Conservation (phyloP, 1,140 invertebrate species). For the Hyles vespertilio region DNA sequence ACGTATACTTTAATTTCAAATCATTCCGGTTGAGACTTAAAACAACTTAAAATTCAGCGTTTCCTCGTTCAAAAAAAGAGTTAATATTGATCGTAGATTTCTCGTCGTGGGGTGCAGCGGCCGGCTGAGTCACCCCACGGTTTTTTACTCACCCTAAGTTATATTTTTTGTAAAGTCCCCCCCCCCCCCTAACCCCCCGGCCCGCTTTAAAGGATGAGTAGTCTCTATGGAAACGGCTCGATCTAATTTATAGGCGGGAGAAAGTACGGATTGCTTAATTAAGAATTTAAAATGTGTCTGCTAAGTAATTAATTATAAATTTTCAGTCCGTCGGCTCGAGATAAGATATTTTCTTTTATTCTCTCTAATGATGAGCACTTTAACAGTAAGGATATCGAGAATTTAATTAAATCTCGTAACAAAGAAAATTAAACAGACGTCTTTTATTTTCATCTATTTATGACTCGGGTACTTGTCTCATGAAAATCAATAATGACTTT, state of each 20-base stretch:
- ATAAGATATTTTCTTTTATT: constrained; percentile 43
- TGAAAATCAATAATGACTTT: no score
- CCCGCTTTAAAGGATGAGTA: constrained; percentile 76
- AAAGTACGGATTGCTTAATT: constrained; percentile 75
- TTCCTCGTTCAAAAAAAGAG: constrained; percentile 75
- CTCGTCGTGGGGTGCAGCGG: constrained; percentile 73
- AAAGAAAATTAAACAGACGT: constrained; percentile 18
- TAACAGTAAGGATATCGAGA: constrained; percentile 34
- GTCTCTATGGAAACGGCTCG: constrained; percentile 77
- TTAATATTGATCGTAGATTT: constrained; percentile 78
- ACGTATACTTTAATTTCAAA: constrained; percentile 13
- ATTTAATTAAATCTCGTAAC: constrained; percentile 48
- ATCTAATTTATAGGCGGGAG: constrained; percentile 75
- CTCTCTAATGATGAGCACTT: constrained; percentile 34
- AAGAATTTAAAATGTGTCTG: constrained; percentile 74
- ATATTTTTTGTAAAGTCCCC: constrained; percentile 75
- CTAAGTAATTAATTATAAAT: constrained; percentile 71
- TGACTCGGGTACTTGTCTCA: no score
- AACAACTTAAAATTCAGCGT: constrained; percentile 70
- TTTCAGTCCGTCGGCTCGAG: constrained; percentile 52
- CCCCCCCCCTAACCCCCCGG: constrained; percentile 43
- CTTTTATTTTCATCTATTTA: not conserved
- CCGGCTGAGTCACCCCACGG: constrained; percentile 76
- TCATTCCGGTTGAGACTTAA: constrained; percentile 29
- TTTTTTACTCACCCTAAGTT: constrained; percentile 77